Percentiles rank a stretch among this genome's conserved stretches.
Evolutionary conservation across 30 jellyfish, hydroid and myxozoan species (phyloP).

Genomic region (Aurelia coerulea): DNA sequence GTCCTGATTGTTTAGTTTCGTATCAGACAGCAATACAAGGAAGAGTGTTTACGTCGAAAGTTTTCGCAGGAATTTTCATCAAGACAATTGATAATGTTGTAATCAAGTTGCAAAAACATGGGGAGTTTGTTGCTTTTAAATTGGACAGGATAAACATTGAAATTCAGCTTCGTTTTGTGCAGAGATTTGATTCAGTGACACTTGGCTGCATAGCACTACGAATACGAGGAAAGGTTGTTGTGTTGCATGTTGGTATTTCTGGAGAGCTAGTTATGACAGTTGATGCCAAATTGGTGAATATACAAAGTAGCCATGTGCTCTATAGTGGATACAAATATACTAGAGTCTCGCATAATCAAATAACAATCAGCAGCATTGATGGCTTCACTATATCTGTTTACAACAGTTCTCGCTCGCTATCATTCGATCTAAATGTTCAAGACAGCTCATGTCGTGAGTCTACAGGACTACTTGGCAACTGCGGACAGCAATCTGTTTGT

Average conservation of each 20-base stretch:
- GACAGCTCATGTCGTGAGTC: constrained; percentile 5
- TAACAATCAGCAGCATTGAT: background rate
- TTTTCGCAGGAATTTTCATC: constrained; percentile 36
- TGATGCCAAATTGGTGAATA: background rate
- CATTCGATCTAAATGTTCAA: constrained; percentile 9
- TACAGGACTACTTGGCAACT: constrained; percentile 40
- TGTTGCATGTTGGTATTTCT: constrained; percentile 40
- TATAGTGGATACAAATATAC: constrained; percentile 7
- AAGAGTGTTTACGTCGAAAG: background rate
- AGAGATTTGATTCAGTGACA: constrained; percentile 12
- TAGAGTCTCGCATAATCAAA: constrained; percentile 25
- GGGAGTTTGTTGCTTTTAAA: constrained; percentile 34
- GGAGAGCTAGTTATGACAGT: constrained; percentile 8
- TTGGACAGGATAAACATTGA: background rate
- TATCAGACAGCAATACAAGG: background rate
- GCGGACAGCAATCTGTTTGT: background rate
- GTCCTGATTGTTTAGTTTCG: constrained; percentile 47
- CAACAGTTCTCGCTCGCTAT: constrained; percentile 33
- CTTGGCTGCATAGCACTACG: constrained; percentile 45
- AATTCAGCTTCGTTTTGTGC: constrained; percentile 34
- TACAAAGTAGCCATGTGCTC: constrained; percentile 2
- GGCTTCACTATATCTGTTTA: constrained; percentile 26
- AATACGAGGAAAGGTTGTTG: background rate
- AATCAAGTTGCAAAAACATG: constrained; percentile 6
- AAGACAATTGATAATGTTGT: constrained; percentile 39